Conservation (phyloP, 2,113 vertebrate species). For the Pachyramphus minor region DNA sequence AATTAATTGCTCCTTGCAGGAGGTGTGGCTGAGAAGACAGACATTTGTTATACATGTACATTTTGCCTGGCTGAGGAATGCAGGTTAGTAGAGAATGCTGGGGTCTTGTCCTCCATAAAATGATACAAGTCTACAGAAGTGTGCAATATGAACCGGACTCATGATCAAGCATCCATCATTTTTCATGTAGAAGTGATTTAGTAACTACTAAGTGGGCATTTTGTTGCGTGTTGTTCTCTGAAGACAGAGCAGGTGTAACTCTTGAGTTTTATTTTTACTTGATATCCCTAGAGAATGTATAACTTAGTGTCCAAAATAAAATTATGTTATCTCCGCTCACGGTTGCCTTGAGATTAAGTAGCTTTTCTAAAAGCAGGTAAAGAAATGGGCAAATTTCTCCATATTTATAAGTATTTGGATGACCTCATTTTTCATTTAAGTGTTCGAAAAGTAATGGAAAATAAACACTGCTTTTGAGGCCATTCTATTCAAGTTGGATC, state of each 20-base stretch:
- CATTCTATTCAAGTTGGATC: rapidly evolving
- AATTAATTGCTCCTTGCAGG: background rate
- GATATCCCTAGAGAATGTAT: background rate
- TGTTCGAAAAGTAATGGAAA: background rate
- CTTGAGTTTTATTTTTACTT: background rate
- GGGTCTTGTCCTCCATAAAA: background rate
- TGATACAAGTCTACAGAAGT: background rate
- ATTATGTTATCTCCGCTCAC: background rate
- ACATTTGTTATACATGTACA: background rate
- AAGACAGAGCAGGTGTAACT: background rate
- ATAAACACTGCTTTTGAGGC: background rate
- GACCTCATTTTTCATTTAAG: background rate
- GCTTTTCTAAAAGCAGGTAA: background rate
- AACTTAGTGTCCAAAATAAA: background rate
- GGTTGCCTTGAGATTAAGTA: background rate
- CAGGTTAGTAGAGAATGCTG: background rate
- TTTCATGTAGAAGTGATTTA: background rate
- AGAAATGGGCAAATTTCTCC: background rate
- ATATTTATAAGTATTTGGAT: background rate
- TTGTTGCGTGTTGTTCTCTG: background rate
- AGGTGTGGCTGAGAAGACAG: background rate
- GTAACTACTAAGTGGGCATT: background rate
- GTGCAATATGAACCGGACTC: background rate
- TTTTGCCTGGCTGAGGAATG: background rate
- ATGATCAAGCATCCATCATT: background rate